Percentiles rank a stretch among this genome's conserved stretches.
phyloP scores from a whole-genome alignment of 92 coral and sea anemone genomes.

The Siderastrea radians region DNA sequence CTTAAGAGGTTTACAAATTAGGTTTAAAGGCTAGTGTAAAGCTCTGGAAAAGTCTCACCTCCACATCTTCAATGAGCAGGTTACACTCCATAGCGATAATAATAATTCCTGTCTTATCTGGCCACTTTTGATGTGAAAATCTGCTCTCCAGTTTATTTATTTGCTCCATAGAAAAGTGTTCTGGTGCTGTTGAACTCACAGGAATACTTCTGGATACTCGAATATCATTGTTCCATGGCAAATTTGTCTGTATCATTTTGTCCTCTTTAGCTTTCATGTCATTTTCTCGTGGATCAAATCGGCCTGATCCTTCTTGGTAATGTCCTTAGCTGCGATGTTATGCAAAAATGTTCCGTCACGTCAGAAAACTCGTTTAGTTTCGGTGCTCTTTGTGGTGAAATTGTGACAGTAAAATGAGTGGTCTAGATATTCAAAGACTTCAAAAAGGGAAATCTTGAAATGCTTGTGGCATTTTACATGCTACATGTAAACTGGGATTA shows the following conservation, averaged over 20 bases:
- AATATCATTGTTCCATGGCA: constrained; percentile 28
- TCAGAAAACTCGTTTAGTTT: background rate
- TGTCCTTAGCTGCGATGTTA: constrained; percentile 43
- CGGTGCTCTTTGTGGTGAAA: background rate
- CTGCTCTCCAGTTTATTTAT: constrained; percentile 87
- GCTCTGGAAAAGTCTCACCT: constrained; percentile 58
- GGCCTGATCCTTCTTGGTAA: background rate
- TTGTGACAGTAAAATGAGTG: background rate
- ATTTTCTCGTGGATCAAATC: constrained; percentile 14
- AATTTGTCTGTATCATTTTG: constrained; percentile 66
- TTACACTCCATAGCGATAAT: constrained; percentile 89
- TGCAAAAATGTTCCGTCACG: background rate
- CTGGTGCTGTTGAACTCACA: constrained; percentile 72
- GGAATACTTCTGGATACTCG: constrained; percentile 38
- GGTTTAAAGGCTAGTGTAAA: too few relatives aligned
- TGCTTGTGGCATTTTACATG: constrained; percentile 30
- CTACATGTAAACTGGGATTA: constrained; percentile 10
- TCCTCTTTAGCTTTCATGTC: constrained; percentile 54
- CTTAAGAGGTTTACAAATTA: too few relatives aligned
- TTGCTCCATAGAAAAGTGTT: constrained; percentile 83
- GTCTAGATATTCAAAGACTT: constrained; percentile 1
- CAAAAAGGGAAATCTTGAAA: constrained; percentile 11
- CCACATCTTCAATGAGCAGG: constrained; percentile 72
- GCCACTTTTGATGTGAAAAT: constrained; percentile 88
- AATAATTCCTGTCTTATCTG: constrained; percentile 75